These are phyloP conservation scores for Hyla sarda DNA, from an alignment of 2,113 vertebrate genomes.

Conservation along the genomic window DNA sequence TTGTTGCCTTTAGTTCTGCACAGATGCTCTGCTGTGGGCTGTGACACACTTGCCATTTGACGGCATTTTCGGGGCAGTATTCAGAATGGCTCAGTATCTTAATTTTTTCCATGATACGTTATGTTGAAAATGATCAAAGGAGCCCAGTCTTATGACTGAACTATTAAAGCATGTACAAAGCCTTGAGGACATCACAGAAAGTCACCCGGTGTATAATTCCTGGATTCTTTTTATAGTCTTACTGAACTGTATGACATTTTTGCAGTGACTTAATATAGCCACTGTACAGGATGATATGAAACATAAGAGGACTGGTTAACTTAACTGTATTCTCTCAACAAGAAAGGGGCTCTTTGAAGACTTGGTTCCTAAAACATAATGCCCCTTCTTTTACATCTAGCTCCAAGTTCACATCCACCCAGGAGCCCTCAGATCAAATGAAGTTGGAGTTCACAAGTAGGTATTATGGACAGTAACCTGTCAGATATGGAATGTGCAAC, in stretches of 20 bases:
- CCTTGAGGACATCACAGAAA: slow-evolving; percentile 63
- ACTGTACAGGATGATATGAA: slow-evolving; percentile 50
- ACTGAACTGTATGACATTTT: slow-evolving; percentile 43
- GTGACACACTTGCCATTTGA: slow-evolving; percentile 34
- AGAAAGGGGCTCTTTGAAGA: slow-evolving; percentile 14
- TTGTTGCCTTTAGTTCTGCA: background rate
- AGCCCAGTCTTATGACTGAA: slow-evolving; percentile 62
- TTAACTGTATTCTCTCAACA: slow-evolving; percentile 26
- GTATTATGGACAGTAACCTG: slow-evolving; percentile 24
- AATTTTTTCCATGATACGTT: slow-evolving; percentile 63
- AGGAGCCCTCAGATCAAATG: slow-evolving; percentile 47
- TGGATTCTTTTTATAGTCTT: slow-evolving; percentile 61
- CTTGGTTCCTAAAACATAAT: background rate
- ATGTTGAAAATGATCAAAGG: slow-evolving; percentile 65
- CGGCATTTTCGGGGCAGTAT: slow-evolving; percentile 50
- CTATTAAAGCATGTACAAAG: slow-evolving; percentile 64
- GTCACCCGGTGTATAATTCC: slow-evolving; percentile 23
- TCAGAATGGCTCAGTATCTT: slow-evolving; percentile 60
- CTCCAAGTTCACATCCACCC: slow-evolving; percentile 38
- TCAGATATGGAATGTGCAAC: background rate
- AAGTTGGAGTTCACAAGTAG: slow-evolving; percentile 48
- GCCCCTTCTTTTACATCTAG: background rate
- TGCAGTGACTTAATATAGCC: slow-evolving; percentile 48
- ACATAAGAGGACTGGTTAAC: slow-evolving; percentile 49
- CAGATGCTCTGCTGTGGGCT: slow-evolving; percentile 55